These are phyloP conservation scores for Forficula auricularia DNA, from an alignment of 1,140 invertebrate genomes.

Conservation along the genomic window DNA sequence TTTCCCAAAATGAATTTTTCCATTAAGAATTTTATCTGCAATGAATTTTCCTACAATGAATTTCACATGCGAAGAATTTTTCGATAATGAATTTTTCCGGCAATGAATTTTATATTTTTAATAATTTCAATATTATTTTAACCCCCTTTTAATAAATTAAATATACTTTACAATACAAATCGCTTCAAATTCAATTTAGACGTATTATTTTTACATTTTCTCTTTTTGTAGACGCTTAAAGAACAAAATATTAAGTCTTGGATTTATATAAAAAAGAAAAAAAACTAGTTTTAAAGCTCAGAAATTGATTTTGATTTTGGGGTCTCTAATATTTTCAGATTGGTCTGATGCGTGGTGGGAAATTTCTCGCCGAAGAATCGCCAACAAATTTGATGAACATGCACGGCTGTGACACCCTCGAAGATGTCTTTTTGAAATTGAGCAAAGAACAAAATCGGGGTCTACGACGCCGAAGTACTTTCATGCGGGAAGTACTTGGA, in stretches of 20 bases:
- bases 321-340: constrained; percentile 25
- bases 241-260: too few species aligned
- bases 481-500: constrained; percentile 42
- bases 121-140: too few species aligned
- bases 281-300: not conserved
- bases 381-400: constrained; percentile 30
- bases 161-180: too few species aligned
- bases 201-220: too few species aligned
- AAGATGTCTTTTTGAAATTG: constrained; percentile 44
- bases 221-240: constrained; percentile 1
- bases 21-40: too few species aligned
- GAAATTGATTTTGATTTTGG: not conserved
- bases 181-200: too few species aligned
- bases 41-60: too few species aligned
- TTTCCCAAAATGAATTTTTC: too few species aligned
- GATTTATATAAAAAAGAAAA: not conserved
- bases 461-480: constrained; percentile 55
- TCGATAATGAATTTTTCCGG: too few species aligned
- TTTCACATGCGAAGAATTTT: too few species aligned
- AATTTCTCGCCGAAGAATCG: constrained; percentile 38
- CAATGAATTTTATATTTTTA: too few species aligned
- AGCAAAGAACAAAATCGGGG: constrained; percentile 58
- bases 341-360: constrained; percentile 42
- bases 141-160: too few species aligned
- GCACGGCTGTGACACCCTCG: constrained; percentile 32